These are phyloP conservation scores for Ptilorrhoa leucosticta DNA, from an alignment of 2,113 vertebrate genomes.

Conservation along the genomic window DNA sequence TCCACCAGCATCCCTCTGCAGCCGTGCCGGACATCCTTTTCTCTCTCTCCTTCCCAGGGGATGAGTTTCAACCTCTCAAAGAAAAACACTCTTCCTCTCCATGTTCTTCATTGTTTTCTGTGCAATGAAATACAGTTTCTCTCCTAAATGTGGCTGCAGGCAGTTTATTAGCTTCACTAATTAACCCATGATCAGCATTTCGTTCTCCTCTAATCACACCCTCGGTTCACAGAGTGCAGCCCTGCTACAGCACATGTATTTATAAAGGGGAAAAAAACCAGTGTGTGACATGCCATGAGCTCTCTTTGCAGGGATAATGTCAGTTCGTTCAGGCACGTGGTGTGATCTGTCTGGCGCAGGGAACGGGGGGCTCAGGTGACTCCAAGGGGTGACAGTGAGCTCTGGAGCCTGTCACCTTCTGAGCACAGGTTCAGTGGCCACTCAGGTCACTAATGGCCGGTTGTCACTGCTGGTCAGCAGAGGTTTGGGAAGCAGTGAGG, in stretches of 20 bases:
- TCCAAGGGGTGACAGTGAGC: background rate
- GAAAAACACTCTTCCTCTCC: background rate
- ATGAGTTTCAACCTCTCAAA: constrained; percentile 9
- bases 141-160: constrained; percentile 54
- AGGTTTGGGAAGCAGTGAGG: background rate
- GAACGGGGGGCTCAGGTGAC: background rate
- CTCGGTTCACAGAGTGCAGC: constrained; percentile 11
- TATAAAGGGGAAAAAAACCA: constrained; percentile 21
- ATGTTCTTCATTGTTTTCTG: constrained; percentile 6
- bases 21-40: accelerated
- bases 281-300: background rate
- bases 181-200: constrained; percentile 70
- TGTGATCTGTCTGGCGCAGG: constrained; percentile 22
- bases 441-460: background rate
- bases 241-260: constrained; percentile 39
- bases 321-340: background rate
- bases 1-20: background rate
- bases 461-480: background rate
- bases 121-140: constrained; percentile 54
- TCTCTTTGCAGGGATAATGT: background rate
- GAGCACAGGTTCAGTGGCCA: background rate
- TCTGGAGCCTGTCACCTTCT: background rate
- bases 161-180: constrained; percentile 75
- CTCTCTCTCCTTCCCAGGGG: background rate
- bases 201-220: constrained; percentile 64